Conservation (phyloP, 1,140 invertebrate genomes). For the Trichomalopsis sarcophagae region DNA sequence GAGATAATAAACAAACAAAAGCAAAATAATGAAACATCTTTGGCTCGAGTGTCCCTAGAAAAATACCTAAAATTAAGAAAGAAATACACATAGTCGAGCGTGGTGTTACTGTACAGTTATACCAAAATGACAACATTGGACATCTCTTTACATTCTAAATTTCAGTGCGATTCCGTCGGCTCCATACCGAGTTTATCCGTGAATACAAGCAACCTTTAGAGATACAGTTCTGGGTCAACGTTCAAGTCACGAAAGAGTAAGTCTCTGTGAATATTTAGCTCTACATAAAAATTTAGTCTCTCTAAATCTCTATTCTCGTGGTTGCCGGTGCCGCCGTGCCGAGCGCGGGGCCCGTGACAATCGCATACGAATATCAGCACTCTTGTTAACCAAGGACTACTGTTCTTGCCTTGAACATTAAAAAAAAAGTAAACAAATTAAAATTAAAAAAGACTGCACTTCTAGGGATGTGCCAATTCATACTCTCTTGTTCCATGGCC, state of each 20-base stretch:
- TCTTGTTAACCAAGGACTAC: conserved; percentile 50
- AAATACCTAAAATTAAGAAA: conserved; percentile 7
- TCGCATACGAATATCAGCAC: not conserved
- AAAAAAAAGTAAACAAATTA: not conserved
- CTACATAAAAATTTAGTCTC: conserved; percentile 45
- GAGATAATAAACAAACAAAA: conserved; percentile 10
- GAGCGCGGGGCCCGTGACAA: too few species aligned
- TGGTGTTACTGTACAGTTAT: conserved; percentile 41
- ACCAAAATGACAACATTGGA: conserved; percentile 56
- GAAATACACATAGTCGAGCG: conserved; percentile 33
- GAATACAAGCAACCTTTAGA: conserved; percentile 67
- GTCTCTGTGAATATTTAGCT: conserved; percentile 58
- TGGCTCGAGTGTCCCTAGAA: conserved; percentile 32
- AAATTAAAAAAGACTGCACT: conserved; percentile 58
- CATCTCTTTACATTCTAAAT: conserved; percentile 69
- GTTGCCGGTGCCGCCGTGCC: not conserved
- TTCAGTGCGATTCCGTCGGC: conserved; percentile 69
- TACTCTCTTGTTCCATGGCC: conserved; percentile 66
- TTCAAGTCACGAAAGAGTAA: conserved; percentile 69
- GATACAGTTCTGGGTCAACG: conserved; percentile 66
- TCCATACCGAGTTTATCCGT: conserved; percentile 71
- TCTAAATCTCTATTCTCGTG: conserved; percentile 21
- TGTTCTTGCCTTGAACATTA: conserved; percentile 62
- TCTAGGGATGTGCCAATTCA: conserved; percentile 62
- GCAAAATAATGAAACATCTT: conserved; percentile 16